Base-by-base conservation (phyloP, 2,113 vertebrate genomes). In the Phoxinus phoxinus region DNA sequence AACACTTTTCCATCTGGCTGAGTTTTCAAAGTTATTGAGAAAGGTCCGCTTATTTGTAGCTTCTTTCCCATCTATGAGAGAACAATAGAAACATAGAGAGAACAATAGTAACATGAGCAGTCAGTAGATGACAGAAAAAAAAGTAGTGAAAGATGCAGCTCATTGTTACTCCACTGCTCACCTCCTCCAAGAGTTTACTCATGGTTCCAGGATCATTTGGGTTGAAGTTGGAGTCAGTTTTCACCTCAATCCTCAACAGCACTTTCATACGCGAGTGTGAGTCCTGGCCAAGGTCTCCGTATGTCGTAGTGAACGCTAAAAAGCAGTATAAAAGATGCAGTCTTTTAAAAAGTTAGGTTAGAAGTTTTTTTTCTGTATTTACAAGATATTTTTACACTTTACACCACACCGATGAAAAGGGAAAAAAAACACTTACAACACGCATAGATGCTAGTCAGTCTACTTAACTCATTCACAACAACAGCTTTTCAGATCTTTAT, bases 231-330 rank as follows among this genome's bases (percentile, higher is more conserved):
- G 65, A 0, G 19, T 7, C 32, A 25, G 48, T 48, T 4, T 72
- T 25, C 51, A 83, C 48, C 30, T 83, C 21, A 58, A 83, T 72
- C 81, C 67, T 72, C 67, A 82, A 32, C 27, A 72, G 6, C 19
- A 72, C 12, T 41, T 23, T 72, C 41, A 6, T 13, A 41, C 10
- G 17, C 3, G 76, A 53, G 2, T 21, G 15, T 30, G 12, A 32
- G 25, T 13, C 41, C 44, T 74, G 11, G n/a, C 10, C 13, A 53
- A 27, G 0, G 15, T 1, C 72, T 27, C 13, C 4, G 1, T 4
- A 6, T 48, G 6, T 27, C 25, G 25, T 32, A 76, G 13, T 15
- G 71, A 6, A 46, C 12, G 25, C 41, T 46, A 48, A 44, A 74
- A 41, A 17, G 41, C 41, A 73, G 21, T 46, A 12, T 73, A 1